Conservation (phyloP, 2,113 vertebrate species). For the Mystacornis crossleyi region DNA sequence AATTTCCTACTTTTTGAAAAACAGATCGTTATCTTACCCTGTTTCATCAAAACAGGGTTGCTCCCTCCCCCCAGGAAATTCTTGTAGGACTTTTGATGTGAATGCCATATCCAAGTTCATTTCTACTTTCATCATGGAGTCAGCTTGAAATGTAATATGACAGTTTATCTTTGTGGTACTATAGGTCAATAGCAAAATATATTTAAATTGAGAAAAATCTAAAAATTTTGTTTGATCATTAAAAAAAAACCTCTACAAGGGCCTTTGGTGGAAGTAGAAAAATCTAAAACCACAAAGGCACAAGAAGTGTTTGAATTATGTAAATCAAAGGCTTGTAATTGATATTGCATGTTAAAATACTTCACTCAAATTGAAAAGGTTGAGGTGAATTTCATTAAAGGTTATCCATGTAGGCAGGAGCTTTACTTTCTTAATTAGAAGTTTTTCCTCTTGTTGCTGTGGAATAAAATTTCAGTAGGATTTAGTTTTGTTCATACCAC, state of each 20-base stretch:
- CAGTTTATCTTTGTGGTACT: not conserved
- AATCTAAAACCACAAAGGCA: not conserved
- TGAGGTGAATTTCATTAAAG: conserved; percentile 56
- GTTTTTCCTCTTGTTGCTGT: not conserved
- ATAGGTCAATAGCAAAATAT: not conserved
- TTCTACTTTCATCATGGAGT: not conserved
- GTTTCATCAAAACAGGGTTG: not conserved
- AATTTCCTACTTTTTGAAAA: not conserved
- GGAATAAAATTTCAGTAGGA: not conserved
- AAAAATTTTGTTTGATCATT: not conserved
- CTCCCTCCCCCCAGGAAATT: not conserved
- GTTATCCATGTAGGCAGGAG: conserved; percentile 43
- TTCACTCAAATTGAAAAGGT: conserved; percentile 63
- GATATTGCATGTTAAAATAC: conserved; percentile 18
- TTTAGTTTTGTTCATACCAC: not conserved
- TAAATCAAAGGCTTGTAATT: conserved; percentile 45
- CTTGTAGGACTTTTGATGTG: not conserved
- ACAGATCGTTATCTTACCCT: not conserved
- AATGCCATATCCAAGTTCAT: not conserved
- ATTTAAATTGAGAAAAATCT: not conserved
- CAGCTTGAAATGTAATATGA: not conserved
- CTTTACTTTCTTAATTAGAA: conserved; percentile 55
- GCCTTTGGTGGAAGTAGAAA: not conserved
- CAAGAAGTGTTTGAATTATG: conserved; percentile 14
- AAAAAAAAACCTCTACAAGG: not conserved